These are phyloP conservation scores for Pilophorus perplexus DNA, from an alignment of 2,888 invertebrate species.

Conservation along the genomic window DNA sequence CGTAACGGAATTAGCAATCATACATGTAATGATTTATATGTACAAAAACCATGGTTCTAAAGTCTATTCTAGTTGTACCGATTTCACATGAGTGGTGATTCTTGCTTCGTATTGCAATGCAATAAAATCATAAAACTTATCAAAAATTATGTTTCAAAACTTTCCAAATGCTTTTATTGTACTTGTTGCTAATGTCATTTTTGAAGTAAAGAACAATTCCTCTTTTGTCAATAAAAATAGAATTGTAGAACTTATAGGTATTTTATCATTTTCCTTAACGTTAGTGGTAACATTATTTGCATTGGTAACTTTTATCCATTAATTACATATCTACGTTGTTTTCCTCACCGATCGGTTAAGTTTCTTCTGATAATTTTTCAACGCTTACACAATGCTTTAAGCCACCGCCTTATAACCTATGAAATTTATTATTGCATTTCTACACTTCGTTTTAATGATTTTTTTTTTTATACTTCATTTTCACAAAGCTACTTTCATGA, in stretches of 20 bases:
- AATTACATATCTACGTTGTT: no score
- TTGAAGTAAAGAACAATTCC: background rate
- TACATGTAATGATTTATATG: no score
- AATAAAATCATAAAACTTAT: no score
- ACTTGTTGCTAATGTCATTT: slow-evolving; percentile 1
- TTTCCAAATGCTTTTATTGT: slow-evolving; percentile 12
- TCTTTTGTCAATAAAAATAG: slow-evolving; percentile 13
- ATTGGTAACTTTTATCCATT: slow-evolving; percentile 26
- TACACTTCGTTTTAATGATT: slow-evolving; percentile 40
- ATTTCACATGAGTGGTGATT: no score
- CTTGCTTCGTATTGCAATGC: no score
- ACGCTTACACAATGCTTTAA: no score
- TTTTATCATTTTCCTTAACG: background rate
- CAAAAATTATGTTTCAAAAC: no score
- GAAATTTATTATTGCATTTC: slow-evolving; percentile 37
- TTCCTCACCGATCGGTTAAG: no score
- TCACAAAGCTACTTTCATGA: slow-evolving; percentile 21
- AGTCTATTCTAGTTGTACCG: no score
- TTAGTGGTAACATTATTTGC: slow-evolving; percentile 18
- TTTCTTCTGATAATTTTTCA: no score
- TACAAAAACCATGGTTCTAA: no score
- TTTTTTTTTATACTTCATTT: background rate
- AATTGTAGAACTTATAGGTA: background rate
- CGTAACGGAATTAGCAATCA: no score
- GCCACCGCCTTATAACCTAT: slow-evolving; percentile 26